phyloP scores from a whole-genome alignment of 53 echinoderm and acorn worm species.

The Apostichopus leukothele region DNA sequence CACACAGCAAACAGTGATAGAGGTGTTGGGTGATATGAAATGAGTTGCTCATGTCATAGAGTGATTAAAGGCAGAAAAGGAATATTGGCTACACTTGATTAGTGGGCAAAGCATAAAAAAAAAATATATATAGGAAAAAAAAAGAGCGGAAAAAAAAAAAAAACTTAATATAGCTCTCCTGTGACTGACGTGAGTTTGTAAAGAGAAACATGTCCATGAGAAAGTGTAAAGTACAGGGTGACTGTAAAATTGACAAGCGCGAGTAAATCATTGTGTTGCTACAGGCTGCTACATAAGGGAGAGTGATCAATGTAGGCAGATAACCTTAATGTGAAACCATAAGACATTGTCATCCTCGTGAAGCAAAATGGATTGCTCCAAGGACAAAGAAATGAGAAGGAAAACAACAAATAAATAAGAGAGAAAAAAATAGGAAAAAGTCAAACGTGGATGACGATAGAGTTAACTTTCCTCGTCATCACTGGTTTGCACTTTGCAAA shows the following conservation, averaged over 20 bases:
- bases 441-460: too few relatives aligned
- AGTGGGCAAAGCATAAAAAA: slow-evolving; percentile 35
- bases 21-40: slow-evolving; percentile 28
- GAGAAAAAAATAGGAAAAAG: too few relatives aligned
- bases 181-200: slow-evolving; percentile 30
- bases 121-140: neutral
- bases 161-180: slow-evolving; percentile 38
- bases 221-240: slow-evolving; percentile 40
- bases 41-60: slow-evolving; percentile 41
- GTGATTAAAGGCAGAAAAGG: slow-evolving; percentile 27
- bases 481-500: too few relatives aligned
- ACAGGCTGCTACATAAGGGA: neutral
- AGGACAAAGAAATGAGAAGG: neutral
- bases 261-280: slow-evolving; percentile 32
- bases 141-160: neutral
- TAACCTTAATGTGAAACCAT: neutral
- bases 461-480: too few relatives aligned
- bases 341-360: neutral
- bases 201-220: slow-evolving; percentile 21
- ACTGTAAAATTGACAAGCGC: slow-evolving; percentile 28
- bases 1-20: slow-evolving; percentile 33
- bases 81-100: slow-evolving; percentile 46
- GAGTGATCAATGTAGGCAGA: slow-evolving; percentile 5
- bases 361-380: neutral
- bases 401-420: neutral